These are phyloP conservation scores for Noctua janthe DNA, from an alignment of 2,888 invertebrate species.

Conservation along the genomic window DNA sequence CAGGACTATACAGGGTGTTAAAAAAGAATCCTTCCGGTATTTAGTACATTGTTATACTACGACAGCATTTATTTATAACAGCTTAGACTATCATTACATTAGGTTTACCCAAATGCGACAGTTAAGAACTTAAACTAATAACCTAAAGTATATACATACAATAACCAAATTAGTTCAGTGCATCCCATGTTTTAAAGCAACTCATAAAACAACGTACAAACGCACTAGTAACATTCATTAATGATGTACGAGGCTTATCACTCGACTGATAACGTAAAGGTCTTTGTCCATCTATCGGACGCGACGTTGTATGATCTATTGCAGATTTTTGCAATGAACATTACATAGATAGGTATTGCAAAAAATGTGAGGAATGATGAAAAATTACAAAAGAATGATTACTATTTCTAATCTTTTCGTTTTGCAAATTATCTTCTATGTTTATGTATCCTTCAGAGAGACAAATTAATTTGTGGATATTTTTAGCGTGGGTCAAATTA, in stretches of 20 bases:
- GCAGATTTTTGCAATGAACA: not conserved
- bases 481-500: not conserved
- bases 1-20: not conserved
- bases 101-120: too few relatives aligned
- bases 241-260: constrained; percentile 30
- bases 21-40: not conserved
- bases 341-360: not conserved
- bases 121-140: too few relatives aligned
- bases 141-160: too few relatives aligned
- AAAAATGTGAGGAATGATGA: not conserved
- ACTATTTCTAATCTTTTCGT: not conserved
- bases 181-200: not conserved
- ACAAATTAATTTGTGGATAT: not conserved
- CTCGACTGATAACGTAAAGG: constrained; percentile 32
- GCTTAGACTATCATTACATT: too few relatives aligned
- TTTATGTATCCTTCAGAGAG: not conserved
- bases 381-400: not conserved
- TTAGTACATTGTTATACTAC: not conserved
- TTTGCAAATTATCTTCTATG: not conserved
- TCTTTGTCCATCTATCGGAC: constrained; percentile 32
- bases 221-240: not conserved
- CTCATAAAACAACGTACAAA: not conserved
- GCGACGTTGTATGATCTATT: not conserved
- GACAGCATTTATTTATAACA: not conserved
- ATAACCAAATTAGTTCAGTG: not conserved